These are phyloP conservation scores for Theretra japonica DNA, from an alignment of 2,888 invertebrate genomes.

Conservation along the genomic window DNA sequence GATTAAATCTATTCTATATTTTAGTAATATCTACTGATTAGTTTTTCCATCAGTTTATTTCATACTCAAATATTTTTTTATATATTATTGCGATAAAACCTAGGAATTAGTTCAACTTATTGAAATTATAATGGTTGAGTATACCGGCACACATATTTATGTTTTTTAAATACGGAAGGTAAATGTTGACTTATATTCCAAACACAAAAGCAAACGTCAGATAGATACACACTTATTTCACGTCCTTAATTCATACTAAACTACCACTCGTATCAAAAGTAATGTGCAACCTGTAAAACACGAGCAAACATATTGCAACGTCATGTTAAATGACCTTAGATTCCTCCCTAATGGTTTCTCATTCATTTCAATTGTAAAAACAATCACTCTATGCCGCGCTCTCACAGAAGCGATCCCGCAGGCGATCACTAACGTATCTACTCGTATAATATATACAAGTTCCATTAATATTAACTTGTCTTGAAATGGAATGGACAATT, in stretches of 20 bases:
- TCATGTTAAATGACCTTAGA: conserved; percentile 2
- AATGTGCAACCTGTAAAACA: background rate
- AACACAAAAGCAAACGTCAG: too few species aligned
- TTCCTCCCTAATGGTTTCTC: background rate
- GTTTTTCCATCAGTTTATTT: too few species aligned
- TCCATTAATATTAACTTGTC: conserved; percentile 12
- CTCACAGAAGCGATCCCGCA: conserved; percentile 14
- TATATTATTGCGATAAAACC: too few species aligned
- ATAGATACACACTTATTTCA: too few species aligned
- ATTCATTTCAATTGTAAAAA: conserved; percentile 1
- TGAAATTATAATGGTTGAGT: too few species aligned
- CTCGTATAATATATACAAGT: conserved; percentile 16
- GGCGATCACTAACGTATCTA: conserved; percentile 10
- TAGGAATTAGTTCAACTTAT: too few species aligned
- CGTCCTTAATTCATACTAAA: background rate
- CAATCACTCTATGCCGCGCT: conserved; percentile 10
- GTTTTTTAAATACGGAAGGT: too few species aligned
- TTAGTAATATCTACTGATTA: background rate
- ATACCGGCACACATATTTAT: too few species aligned
- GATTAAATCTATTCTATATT: background rate
- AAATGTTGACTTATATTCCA: too few species aligned
- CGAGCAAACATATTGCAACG: background rate
- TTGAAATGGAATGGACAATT: conserved; percentile 1
- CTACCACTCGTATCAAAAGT: too few species aligned
- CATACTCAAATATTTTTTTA: too few species aligned